phyloP scores from a whole-genome alignment of 2,888 invertebrate genomes.

The Pammene fasciana region DNA sequence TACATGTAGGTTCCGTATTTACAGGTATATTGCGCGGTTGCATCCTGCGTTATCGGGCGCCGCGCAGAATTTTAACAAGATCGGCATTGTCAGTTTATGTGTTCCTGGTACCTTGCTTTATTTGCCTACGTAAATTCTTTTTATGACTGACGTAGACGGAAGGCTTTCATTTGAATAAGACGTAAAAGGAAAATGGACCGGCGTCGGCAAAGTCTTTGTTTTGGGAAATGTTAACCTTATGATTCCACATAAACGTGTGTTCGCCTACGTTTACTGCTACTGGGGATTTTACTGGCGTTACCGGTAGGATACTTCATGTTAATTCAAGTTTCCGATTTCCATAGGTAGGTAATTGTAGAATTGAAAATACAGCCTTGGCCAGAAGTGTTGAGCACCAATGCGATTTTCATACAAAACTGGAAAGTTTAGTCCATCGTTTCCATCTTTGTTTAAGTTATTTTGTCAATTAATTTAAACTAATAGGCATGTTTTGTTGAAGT shows the following conservation, averaged over 20 bases:
- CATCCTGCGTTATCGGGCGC: conserved; percentile 7
- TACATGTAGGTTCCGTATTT: too few relatives aligned
- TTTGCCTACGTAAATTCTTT: conserved; percentile 61
- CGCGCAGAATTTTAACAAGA: conserved; percentile 39
- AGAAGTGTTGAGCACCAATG: too few relatives aligned
- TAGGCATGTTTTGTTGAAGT: too few relatives aligned
- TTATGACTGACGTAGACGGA: conserved; percentile 58
- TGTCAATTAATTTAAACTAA: too few relatives aligned
- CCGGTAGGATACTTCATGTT: not conserved
- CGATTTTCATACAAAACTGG: too few relatives aligned
- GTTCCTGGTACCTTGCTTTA: conserved; percentile 45
- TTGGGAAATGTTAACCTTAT: conserved; percentile 43
- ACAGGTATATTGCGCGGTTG: conserved; percentile 15
- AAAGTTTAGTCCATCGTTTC: too few relatives aligned
- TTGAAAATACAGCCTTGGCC: too few relatives aligned
- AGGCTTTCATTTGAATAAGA: conserved; percentile 64
- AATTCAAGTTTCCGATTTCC: not conserved
- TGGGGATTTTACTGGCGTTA: conserved; percentile 28
- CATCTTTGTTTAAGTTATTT: too few relatives aligned
- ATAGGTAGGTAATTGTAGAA: not conserved
- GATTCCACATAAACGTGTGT: conserved; percentile 41
- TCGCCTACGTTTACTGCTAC: conserved; percentile 30
- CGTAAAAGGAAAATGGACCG: conserved; percentile 57
- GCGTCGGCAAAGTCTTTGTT: conserved; percentile 38
- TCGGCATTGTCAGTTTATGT: conserved; percentile 31